phyloP scores from a whole-genome alignment of 2,113 vertebrate genomes.

The Ramphastos sulfuratus region DNA sequence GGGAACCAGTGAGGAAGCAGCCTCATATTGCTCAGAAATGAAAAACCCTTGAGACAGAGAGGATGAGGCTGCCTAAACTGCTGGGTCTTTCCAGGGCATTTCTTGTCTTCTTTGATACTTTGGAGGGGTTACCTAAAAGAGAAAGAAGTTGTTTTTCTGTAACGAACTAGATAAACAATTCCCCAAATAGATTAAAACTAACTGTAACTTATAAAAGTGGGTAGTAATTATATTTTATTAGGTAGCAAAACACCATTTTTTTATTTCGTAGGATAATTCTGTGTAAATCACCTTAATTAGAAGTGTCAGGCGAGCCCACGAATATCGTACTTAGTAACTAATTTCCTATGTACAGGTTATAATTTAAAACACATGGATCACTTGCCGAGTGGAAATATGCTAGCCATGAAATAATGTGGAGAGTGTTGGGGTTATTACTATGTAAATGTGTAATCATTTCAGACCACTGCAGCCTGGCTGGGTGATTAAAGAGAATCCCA shows the following conservation, averaged over 20 bases:
- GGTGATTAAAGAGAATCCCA: constrained; percentile 76
- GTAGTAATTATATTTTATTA: constrained; percentile 86
- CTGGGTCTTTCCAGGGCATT: not conserved
- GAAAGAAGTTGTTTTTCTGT: constrained; percentile 74
- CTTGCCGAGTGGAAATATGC: constrained; percentile 72
- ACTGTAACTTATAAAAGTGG: constrained; percentile 82
- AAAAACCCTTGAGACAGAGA: not conserved
- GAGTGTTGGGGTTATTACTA: constrained; percentile 76
- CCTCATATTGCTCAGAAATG: not conserved
- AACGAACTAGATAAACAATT: constrained; percentile 86
- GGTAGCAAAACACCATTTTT: constrained; percentile 81
- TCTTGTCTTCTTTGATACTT: not conserved
- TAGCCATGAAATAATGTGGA: constrained; percentile 76
- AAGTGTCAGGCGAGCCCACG: constrained; percentile 82
- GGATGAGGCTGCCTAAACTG: not conserved
- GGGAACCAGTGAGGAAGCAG: not conserved
- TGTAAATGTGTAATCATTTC: constrained; percentile 80
- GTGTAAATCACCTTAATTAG: constrained; percentile 90
- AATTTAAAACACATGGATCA: constrained; percentile 87
- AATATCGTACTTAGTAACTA: constrained; percentile 83
- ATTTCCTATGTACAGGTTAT: constrained; percentile 85
- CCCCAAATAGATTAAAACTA: constrained; percentile 88
- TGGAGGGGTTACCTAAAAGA: constrained; percentile 44
- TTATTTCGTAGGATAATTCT: constrained; percentile 86
- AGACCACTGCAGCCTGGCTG: constrained; percentile 70